Conservation (phyloP, 2,888 invertebrate species). For the Synergus laeviventris region DNA sequence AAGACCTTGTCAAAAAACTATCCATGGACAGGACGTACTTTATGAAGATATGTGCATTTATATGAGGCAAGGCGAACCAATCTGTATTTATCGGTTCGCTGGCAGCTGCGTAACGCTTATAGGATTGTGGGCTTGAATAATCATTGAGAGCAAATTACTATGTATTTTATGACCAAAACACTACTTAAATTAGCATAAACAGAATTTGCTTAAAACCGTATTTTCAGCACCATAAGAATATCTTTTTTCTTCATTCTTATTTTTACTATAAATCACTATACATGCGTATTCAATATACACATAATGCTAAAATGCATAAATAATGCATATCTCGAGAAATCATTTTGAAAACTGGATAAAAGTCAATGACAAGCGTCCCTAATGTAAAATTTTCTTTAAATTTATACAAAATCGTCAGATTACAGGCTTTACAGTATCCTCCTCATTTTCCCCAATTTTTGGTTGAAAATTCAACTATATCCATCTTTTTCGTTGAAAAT, state of each 20-base stretch:
- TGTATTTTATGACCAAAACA: conserved; percentile 23
- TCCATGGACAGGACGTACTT: conserved; percentile 4
- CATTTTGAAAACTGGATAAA: neutral
- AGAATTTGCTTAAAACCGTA: conserved; percentile 6
- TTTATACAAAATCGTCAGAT: no score
- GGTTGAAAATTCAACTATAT: no score
- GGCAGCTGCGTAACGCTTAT: conserved; percentile 28
- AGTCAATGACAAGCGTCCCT: no score
- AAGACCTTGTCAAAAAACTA: neutral
- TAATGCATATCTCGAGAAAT: neutral
- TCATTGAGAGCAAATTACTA: conserved; percentile 33
- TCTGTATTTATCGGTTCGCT: conserved; percentile 32
- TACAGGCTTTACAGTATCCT: no score
- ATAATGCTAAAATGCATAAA: neutral
- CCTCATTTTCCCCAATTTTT: no score
- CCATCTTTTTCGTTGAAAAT: no score
- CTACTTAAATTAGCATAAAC: conserved; percentile 34
- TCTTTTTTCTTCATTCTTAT: neutral
- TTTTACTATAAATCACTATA: neutral
- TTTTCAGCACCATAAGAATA: neutral
- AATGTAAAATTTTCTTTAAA: no score
- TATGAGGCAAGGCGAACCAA: conserved; percentile 37
- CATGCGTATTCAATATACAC: neutral
- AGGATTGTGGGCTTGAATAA: conserved; percentile 33
- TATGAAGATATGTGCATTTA: conserved; percentile 34